phyloP scores from a whole-genome alignment of 2,113 vertebrate species.

The Passer domesticus region DNA sequence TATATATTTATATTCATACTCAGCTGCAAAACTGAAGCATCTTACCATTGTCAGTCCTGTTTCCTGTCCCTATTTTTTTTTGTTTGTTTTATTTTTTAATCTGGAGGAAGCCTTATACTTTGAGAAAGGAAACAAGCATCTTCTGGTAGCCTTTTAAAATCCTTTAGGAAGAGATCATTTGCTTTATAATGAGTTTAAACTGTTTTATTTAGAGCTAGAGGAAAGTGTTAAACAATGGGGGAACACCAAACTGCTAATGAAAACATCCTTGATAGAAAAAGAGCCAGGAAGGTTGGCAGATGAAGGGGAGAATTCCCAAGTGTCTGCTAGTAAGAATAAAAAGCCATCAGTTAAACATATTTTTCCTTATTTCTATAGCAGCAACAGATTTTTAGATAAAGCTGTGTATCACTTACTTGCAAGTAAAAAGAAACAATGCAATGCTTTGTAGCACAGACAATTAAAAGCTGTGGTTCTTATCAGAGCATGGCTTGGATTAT shows the following conservation, averaged over 20 bases:
- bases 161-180: not conserved
- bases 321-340: not conserved
- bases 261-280: conserved; percentile 31
- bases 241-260: not conserved
- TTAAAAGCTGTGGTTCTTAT: not conserved
- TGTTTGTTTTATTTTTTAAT: accelerated
- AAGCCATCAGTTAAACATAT: not conserved
- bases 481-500: not conserved
- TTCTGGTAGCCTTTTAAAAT: not conserved
- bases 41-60: not conserved
- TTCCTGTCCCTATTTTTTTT: not conserved
- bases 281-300: not conserved
- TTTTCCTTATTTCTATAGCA: not conserved
- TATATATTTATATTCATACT: not conserved
- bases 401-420: not conserved
- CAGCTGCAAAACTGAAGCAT: not conserved
- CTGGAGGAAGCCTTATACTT: not conserved
- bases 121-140: not conserved
- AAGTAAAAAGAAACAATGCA: not conserved
- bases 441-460: not conserved
- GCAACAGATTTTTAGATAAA: not conserved
- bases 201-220: conserved; percentile 11
- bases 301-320: not conserved
- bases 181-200: not conserved
- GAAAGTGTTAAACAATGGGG: conserved; percentile 40